phyloP scores from a whole-genome alignment of 2,888 invertebrate species.

The Ichneumoninae sp. region DNA sequence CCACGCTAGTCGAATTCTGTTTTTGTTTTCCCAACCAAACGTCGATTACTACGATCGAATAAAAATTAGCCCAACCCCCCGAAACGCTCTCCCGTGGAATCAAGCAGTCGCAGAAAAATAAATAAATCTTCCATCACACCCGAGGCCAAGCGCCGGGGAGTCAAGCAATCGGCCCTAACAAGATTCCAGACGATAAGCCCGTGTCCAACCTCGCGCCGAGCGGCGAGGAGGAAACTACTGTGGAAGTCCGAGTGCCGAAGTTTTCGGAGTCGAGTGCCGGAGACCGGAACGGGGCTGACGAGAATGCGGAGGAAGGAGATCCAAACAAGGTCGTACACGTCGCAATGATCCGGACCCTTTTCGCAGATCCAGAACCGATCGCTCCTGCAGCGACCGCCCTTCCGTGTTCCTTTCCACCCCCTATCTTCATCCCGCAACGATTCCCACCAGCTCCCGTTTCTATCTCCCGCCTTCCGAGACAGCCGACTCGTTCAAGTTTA shows the following conservation, averaged over 20 bases:
- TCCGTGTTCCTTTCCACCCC: constrained; percentile 22
- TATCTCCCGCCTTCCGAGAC: constrained; percentile 13
- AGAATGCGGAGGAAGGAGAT: constrained; percentile 11
- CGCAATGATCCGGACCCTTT: constrained; percentile 28
- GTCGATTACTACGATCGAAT: background rate
- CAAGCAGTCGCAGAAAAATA: background rate
- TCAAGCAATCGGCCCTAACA: constrained; percentile 13
- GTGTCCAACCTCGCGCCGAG: constrained; percentile 11
- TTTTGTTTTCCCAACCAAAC: background rate
- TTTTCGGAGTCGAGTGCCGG: constrained; percentile 10
- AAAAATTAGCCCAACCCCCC: background rate
- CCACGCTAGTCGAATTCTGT: background rate
- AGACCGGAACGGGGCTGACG: background rate
- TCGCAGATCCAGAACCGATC: constrained; percentile 34
- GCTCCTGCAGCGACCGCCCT: constrained; percentile 29
- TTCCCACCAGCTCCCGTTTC: constrained; percentile 18
- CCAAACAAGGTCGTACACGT: background rate
- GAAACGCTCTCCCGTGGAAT: background rate
- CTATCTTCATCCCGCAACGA: constrained; percentile 28
- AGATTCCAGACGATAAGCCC: constrained; percentile 18
- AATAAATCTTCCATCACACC: constrained; percentile 7
- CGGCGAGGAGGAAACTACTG: background rate
- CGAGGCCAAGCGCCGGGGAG: background rate
- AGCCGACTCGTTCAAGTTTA: constrained; percentile 42
- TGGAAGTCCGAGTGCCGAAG: background rate